Evolutionary conservation across 1,140 invertebrate species (phyloP).

Genomic region (Drusus annulatus): DNA sequence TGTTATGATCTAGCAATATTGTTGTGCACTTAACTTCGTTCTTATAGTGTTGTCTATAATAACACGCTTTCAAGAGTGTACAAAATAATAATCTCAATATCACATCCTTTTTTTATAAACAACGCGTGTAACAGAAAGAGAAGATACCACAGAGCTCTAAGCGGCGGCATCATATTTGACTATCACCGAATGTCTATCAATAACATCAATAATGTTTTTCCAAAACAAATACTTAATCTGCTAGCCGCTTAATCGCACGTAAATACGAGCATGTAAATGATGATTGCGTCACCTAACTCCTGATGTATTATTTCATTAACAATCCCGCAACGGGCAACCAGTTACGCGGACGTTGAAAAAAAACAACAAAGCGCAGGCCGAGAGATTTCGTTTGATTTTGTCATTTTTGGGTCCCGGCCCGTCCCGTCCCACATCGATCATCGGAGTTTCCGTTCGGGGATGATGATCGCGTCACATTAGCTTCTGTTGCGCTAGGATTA

Average conservation of each 20-base stretch:
- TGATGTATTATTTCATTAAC: constrained; percentile 24
- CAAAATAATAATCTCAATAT: too few relatives aligned
- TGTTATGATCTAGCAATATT: too few relatives aligned
- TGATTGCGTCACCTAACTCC: constrained; percentile 23
- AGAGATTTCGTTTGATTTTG: constrained; percentile 10
- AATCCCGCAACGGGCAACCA: constrained; percentile 17
- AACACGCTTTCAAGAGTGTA: too few relatives aligned
- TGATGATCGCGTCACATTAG: constrained; percentile 33
- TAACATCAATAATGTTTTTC: background rate
- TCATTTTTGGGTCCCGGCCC: constrained; percentile 36
- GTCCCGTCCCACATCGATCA: constrained; percentile 35
- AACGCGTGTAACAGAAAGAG: too few relatives aligned
- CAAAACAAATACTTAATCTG: background rate
- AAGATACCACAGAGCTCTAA: too few relatives aligned
- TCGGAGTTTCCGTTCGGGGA: constrained; percentile 36
- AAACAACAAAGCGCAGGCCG: constrained; percentile 1
- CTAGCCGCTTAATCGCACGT: constrained; percentile 18
- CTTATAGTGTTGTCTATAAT: too few relatives aligned
- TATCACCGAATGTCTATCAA: background rate
- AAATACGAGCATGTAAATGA: constrained; percentile 39
- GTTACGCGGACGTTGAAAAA: constrained; percentile 36
- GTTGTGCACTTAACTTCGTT: too few relatives aligned
- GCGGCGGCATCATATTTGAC: too few relatives aligned
- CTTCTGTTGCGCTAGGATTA: constrained; percentile 42
- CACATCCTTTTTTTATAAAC: too few relatives aligned